Conservation (phyloP, 1,140 invertebrate genomes). For the Lutraria rhynchaena region DNA sequence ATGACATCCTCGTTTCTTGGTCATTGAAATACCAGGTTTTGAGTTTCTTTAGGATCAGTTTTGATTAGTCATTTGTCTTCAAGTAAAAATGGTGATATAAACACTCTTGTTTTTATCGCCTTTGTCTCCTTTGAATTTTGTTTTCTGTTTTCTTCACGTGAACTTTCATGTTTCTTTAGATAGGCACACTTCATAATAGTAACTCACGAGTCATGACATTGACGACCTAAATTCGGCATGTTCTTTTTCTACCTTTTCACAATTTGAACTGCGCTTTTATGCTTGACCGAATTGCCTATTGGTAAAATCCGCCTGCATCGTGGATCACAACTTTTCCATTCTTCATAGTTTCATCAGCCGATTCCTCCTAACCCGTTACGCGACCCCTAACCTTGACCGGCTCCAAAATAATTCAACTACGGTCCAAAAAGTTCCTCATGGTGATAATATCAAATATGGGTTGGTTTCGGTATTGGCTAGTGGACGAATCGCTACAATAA, state of each 20-base stretch:
- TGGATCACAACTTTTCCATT: conserved; percentile 39
- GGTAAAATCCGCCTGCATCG: conserved; percentile 31
- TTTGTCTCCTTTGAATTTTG: no score
- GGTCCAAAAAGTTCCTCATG: conserved; percentile 6
- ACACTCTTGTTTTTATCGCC: no score
- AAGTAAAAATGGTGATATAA: no score
- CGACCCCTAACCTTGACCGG: conserved; percentile 64
- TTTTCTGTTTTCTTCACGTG: no score
- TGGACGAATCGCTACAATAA: conserved; percentile 59
- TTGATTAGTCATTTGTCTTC: no score
- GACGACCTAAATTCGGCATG: conserved; percentile 37
- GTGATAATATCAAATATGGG: conserved; percentile 52
- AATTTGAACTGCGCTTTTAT: conserved; percentile 26
- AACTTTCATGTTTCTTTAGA: conserved; percentile 61
- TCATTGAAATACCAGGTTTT: no score
- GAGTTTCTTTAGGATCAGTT: no score
- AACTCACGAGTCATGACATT: no score
- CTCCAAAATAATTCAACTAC: conserved; percentile 60
- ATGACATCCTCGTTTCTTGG: no score
- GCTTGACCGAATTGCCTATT: conserved; percentile 34
- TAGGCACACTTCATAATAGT: no score
- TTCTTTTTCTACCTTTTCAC: neutral
- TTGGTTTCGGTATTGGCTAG: conserved; percentile 57
- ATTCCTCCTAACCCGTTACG: conserved; percentile 6
- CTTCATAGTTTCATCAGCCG: conserved; percentile 53